Conservation (phyloP, 2,888 invertebrate genomes). For the Xestia sexstrigata region DNA sequence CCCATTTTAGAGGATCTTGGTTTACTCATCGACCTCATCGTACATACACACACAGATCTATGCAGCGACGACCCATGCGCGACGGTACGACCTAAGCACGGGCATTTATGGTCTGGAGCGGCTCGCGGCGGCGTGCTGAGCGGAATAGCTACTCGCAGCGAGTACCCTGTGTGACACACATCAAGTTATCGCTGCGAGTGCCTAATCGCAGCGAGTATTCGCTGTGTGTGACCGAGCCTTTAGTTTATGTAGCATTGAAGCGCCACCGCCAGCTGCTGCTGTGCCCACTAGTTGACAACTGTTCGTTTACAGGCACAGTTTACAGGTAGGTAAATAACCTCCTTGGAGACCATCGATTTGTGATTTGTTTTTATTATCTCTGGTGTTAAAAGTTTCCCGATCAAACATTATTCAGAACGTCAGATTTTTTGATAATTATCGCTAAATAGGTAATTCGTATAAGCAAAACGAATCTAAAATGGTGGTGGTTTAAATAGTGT, state of each 20-base stretch:
- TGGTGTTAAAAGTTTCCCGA: conserved; percentile 11
- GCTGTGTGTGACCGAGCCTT: neutral
- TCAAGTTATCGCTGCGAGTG: neutral
- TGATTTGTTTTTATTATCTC: conserved; percentile 40
- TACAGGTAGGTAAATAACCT: conserved; percentile 30
- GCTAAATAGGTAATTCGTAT: conserved; percentile 30
- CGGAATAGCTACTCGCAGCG: neutral
- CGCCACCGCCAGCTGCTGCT: conserved; percentile 63
- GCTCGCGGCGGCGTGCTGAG: neutral
- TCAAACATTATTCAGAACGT: conserved; percentile 1
- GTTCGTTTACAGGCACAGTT: conserved; percentile 41
- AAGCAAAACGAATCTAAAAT: conserved; percentile 36
- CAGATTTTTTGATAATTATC: conserved; percentile 14
- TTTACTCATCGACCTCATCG: neutral
- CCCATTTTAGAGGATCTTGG: neutral
- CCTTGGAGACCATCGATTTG: conserved; percentile 33
- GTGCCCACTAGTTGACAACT: conserved; percentile 61
- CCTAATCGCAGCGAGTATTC: neutral
- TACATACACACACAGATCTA: neutral
- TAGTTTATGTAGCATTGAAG: conserved; percentile 68
- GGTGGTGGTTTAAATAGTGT: conserved; percentile 29
- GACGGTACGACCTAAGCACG: neutral
- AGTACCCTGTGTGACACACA: neutral
- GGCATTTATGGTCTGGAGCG: neutral
- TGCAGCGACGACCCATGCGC: no score